Base-by-base conservation (phyloP, 2,113 vertebrate species). In the Proterorhinus semilunaris region DNA sequence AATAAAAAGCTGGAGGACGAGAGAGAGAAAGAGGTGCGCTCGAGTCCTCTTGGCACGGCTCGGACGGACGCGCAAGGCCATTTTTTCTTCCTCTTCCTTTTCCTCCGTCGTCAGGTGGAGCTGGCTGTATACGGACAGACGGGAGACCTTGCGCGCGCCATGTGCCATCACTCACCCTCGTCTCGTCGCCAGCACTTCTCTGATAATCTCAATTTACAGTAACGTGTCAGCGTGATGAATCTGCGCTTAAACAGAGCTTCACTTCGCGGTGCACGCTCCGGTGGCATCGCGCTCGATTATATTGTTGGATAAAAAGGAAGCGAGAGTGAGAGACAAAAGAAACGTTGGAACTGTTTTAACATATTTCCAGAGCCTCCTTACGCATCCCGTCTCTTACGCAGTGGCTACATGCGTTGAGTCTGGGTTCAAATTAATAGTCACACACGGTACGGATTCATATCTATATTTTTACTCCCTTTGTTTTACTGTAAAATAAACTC, bases 121-220 rank as follows among this genome's bases (percentile, higher is more conserved):
- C 72, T 72, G 27, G 46, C 36, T 53, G 74, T 16, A 83, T 81
- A 87, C 82, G 72, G 12, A 61, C 42, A 61, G 78, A 36, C 27
- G 27, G 27, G 27, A 79, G 84, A 89, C 85, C 87, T 89, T 88
- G 83, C 63, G 76, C 66, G 62, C 73, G 66, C 67, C 81, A 83
- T 79, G 68, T 84, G 85, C 75, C 83, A 87, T 88, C 79, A 77
- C 83, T 90, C 88, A 89, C 72, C 10, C 74, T 79, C 72, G 72
- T 81, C 81, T 64, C 74, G 27, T 36, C 27, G 27, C 27, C 3
- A 79, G 80, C 87, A 87, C 87, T 89, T 90, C 81, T 86, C 82
- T 85, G 78, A 87, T 90, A 73, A 90, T 87, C 85, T 84, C 83
- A 86, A 89, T 91, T 88, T 89, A 90, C 90, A 88, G 88, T 89